phyloP scores from a whole-genome alignment of 1,140 invertebrate species.

The Chironomus tepperi region DNA sequence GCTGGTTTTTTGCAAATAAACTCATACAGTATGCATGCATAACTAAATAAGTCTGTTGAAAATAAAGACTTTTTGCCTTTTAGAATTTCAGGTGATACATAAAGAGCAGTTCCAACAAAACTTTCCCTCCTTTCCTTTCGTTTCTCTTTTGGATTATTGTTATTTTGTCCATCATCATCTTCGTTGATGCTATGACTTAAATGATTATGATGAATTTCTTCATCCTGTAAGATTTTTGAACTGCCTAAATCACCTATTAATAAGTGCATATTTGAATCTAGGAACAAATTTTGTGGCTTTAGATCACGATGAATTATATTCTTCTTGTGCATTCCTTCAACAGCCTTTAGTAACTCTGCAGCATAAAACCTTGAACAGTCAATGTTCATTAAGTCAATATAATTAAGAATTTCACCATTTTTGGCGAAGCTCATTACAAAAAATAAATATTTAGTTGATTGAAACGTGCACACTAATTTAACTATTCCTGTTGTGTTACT shows the following conservation, averaged over 20 bases:
- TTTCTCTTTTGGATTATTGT: conserved; percentile 28
- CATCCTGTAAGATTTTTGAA: conserved; percentile 69
- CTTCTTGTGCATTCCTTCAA: conserved; percentile 85
- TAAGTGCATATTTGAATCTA: conserved; percentile 93
- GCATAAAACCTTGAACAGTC: conserved; percentile 87
- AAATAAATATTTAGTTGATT: conserved; percentile 86
- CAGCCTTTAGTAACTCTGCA: conserved; percentile 84
- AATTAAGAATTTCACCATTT: conserved; percentile 85
- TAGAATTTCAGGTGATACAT: conserved; percentile 95
- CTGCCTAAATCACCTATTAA: conserved; percentile 88
- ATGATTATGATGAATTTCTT: conserved; percentile 26
- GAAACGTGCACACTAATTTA: conserved; percentile 91
- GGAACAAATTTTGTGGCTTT: conserved; percentile 81
- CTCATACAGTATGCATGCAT: conserved; percentile 96
- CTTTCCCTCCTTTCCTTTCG: conserved; percentile 58
- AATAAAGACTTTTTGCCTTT: conserved; percentile 68
- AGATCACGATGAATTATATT: conserved; percentile 90
- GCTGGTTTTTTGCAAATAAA: conserved; percentile 90
- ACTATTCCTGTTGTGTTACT: conserved; percentile 70
- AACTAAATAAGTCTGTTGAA: conserved; percentile 91
- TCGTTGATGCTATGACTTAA: conserved; percentile 26
- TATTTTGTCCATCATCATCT: not conserved
- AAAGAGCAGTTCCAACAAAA: conserved; percentile 97
- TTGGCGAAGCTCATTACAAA: conserved; percentile 94
- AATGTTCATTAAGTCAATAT: conserved; percentile 85